Percentiles rank a stretch among this genome's conserved stretches.
phyloP scores from a whole-genome alignment of 37 sponge, comb jelly and placozoan species.

The Beroe ovata region DNA sequence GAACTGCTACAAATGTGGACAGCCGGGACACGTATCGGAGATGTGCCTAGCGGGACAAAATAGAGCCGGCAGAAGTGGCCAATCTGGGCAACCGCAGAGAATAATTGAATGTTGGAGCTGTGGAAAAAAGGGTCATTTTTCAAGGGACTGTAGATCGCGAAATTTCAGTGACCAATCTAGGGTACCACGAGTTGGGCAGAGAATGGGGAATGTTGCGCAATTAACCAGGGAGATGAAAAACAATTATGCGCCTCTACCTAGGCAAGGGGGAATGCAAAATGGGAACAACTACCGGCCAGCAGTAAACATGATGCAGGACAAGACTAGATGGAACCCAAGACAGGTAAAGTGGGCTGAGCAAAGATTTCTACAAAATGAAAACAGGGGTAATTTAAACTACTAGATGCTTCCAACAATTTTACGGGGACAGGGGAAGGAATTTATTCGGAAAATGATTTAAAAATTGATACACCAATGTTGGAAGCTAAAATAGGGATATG shows the following conservation, averaged over 20 bases:
- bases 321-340: neutral
- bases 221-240: neutral
- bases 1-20: no score
- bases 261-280: neutral
- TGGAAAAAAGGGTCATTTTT: constrained; percentile 4
- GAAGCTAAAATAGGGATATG: neutral
- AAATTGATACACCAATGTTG: neutral
- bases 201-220: neutral
- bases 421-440: neutral
- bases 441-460: neutral
- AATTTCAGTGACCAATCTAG: neutral
- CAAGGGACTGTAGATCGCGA: neutral
- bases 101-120: neutral
- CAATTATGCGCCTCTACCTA: neutral
- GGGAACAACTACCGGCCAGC: neutral
- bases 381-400: neutral
- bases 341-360: constrained; percentile 1
- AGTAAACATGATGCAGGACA: constrained; percentile 5
- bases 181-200: neutral
- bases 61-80: neutral
- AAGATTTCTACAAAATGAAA: no score
- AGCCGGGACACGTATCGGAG: no score
- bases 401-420: constrained; percentile 4
- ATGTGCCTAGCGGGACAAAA: no score
- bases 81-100: neutral